These are phyloP conservation scores for Dynastes maya DNA, from an alignment of 2,888 invertebrate species.

Conservation along the genomic window DNA sequence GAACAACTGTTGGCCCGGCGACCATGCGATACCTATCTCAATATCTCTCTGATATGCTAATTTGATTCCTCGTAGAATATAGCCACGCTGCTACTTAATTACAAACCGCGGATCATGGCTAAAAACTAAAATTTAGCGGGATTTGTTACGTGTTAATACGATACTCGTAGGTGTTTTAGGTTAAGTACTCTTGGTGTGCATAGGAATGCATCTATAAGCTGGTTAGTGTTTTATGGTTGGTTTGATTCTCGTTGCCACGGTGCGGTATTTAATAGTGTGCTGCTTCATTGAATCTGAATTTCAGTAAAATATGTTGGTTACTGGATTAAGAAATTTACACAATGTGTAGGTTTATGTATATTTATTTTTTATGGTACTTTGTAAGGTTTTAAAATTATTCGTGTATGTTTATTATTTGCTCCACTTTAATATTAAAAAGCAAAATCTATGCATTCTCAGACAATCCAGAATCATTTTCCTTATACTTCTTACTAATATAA, in stretches of 20 bases:
- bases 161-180: conserved; percentile 39
- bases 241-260: background rate
- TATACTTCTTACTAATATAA: no score
- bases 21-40: conserved; percentile 59
- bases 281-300: no score
- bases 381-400: no score
- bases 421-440: no score
- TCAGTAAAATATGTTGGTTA: no score
- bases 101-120: conserved; percentile 52
- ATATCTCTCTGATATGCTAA: conserved; percentile 62
- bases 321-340: background rate
- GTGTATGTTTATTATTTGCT: no score
- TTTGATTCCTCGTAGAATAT: conserved; percentile 60
- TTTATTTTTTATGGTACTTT: background rate
- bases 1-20: conserved; percentile 59
- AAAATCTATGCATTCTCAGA: no score
- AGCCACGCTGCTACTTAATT: conserved; percentile 62
- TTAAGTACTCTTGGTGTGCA: background rate
- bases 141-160: conserved; percentile 40
- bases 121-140: conserved; percentile 39
- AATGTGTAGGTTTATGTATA: background rate
- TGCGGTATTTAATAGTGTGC: no score
- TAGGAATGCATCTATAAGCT: background rate
- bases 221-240: background rate
- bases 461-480: no score